phyloP scores from a whole-genome alignment of 2,113 vertebrate genomes.

The Uria lomvia region DNA sequence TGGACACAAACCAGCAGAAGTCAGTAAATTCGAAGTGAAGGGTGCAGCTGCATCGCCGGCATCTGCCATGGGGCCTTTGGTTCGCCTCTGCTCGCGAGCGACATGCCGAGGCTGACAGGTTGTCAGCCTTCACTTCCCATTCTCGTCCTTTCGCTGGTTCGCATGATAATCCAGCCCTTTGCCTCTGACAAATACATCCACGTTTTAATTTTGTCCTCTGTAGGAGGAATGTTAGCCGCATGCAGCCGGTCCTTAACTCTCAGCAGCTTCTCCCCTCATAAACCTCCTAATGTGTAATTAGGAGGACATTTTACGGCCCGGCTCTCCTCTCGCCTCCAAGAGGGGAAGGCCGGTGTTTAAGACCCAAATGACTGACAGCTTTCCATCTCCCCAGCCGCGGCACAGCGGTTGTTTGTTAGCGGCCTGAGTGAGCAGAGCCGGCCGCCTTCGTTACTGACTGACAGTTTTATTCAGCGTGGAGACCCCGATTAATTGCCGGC shows the following conservation, averaged over 20 bases:
- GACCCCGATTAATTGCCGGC: constrained; percentile 41
- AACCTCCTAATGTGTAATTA: constrained; percentile 15
- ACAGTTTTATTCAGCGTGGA: constrained; percentile 15
- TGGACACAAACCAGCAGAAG: background rate
- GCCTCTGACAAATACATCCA: background rate
- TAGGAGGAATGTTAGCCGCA: background rate
- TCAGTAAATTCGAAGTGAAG: constrained; percentile 25
- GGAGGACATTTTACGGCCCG: background rate
- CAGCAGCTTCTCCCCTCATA: background rate
- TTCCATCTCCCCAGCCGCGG: background rate
- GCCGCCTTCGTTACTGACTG: background rate
- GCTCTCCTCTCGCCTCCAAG: background rate
- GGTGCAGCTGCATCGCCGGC: background rate
- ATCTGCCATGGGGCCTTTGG: background rate
- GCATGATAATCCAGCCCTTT: background rate
- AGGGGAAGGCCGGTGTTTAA: background rate
- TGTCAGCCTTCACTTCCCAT: constrained; percentile 24
- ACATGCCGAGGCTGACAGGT: background rate
- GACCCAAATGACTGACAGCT: background rate
- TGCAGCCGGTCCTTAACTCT: background rate
- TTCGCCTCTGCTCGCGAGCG: background rate
- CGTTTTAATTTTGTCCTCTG: background rate
- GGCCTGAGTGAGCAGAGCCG: background rate
- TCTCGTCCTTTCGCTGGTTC: background rate
- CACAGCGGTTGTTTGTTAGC: background rate